Evolutionary conservation across 1,140 invertebrate genomes (phyloP), one percentile per base, ranked within the genome.

Genomic region (Meloidogyne chitwoodi): DNA sequence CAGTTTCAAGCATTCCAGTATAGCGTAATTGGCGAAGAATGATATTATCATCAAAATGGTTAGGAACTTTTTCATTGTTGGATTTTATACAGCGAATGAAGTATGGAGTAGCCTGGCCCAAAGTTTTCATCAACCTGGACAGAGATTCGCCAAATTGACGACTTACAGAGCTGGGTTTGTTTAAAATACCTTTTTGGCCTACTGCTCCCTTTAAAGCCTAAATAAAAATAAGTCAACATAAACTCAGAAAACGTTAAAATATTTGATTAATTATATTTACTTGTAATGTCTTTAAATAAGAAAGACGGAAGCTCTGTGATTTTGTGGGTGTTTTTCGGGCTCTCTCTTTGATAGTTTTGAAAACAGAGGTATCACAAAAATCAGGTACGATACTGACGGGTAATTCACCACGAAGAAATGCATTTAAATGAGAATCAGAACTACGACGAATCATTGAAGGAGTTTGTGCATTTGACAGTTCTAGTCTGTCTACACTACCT

Each of bases 51-150:
- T 96, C 94, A 89, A 97, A 96, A 77, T 91, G 91, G 87, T 95
- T 95, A 0, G 95, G 91, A 77, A 93, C 91, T 90, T 96, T 96
- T 67, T 94, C 92, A 68, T 91, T 91, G 88, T 97, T 97, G 34
- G 93, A 95, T 88, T 98, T 98, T 82, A 98, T 96, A 88, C 95
- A 97, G 65, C 95, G 90, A 78, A 98, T 95, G 87, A 98, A 98
- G 89, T 95, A 97, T 1, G 95, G 95, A 89, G 95, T 95, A 0
- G 94, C 94, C 86, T 95, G 92, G 87, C 94, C 94, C 12, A 98
- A 88, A 0, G 94, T 95, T 81, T 94, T 92, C 94, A 97, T 96
- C 16, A 97, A 89, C 44, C 92, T 92, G 74, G 93, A 92, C 29
- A 98, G 89, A 24, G 93, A 94, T 84, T 93, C 92, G 85, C 96